Base-by-base conservation (phyloP, 2,888 invertebrate genomes). In the Imbricaverruca yamaguchii region DNA sequence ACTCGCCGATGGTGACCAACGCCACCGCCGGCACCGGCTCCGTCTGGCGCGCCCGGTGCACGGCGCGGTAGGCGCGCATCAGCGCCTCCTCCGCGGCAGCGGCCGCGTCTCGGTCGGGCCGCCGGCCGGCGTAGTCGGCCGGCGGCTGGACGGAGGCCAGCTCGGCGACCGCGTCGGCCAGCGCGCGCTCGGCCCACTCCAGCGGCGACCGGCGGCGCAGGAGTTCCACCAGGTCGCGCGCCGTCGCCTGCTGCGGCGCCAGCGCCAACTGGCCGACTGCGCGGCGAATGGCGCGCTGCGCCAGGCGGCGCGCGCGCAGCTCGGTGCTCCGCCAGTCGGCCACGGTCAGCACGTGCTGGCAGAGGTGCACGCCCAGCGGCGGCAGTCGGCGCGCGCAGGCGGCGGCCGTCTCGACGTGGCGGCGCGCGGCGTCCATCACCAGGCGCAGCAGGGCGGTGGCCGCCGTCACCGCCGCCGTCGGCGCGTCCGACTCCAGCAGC, bases 11-110 rank as follows among this genome's bases (percentile, higher is more conserved):
- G 6, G 74, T 2, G 15, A 21, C 53, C 74, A 55, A 53, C 74
- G 53, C 9, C 74, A 55, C 18, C 15, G 18, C 21, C 74, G 74
- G 74, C 74, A 74, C 74, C 74, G 74, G 74, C 74, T 74, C 74
- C 8, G 74, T 55, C 53, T 55, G 74, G 55, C 4, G 53, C 18
- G 74, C 53, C 21, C 74, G 74, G 18, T 1, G 12, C 39, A 55
- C 74, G 10, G 74, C 74, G 10, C 74, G 74, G 74, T 74, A 74
- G 53, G 74, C 74, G 8, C 6, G 18, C 55, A 74, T 10, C 74
- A 74, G 74, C 21, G 74, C 74, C 53, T 8, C 55, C 55, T 55
- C 74, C 13, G 74, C 74, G 55, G 53, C 74, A 21, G 11, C 15
- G 25, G 25, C 67, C 9, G 74, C 74, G 74, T 74, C 74, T 21